Conservation (phyloP, 2,113 vertebrate genomes). For the Dromas ardeola region DNA sequence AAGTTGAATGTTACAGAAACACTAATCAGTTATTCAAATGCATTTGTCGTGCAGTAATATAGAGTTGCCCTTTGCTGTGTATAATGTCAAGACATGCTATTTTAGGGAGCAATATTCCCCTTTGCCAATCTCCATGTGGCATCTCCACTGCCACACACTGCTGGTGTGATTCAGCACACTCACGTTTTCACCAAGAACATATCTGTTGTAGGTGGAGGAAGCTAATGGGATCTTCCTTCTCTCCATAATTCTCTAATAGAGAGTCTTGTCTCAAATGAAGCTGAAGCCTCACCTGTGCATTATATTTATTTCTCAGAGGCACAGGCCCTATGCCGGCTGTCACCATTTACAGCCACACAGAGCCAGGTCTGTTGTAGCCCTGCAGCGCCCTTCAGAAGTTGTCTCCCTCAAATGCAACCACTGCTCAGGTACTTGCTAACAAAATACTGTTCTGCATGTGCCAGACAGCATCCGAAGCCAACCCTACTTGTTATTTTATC, state of each 20-base stretch:
- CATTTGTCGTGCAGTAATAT: slow-evolving; percentile 51
- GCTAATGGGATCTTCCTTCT: background rate
- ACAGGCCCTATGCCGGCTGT: background rate
- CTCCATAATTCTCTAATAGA: background rate
- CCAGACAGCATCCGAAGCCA: background rate
- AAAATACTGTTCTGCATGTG: background rate
- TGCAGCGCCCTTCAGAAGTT: background rate
- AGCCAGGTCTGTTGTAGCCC: background rate
- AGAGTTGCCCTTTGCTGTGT: slow-evolving; percentile 50
- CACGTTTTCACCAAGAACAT: accelerated
- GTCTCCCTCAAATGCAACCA: background rate
- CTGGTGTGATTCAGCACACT: background rate
- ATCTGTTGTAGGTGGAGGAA: background rate
- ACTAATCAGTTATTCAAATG: slow-evolving; percentile 67
- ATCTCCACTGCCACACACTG: background rate
- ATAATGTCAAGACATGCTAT: slow-evolving; percentile 17
- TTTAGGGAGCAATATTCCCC: background rate
- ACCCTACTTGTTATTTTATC: background rate
- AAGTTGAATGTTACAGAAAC: slow-evolving; percentile 53
- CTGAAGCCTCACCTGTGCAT: background rate
- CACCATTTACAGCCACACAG: background rate
- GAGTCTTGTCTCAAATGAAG: background rate
- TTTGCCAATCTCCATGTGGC: background rate
- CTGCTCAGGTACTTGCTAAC: background rate
- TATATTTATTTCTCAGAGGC: background rate